Percentiles rank a stretch among this genome's conserved stretches.
These are phyloP conservation scores for Plagodis pulveraria DNA, from an alignment of 2,888 invertebrate genomes.

Conservation along the genomic window DNA sequence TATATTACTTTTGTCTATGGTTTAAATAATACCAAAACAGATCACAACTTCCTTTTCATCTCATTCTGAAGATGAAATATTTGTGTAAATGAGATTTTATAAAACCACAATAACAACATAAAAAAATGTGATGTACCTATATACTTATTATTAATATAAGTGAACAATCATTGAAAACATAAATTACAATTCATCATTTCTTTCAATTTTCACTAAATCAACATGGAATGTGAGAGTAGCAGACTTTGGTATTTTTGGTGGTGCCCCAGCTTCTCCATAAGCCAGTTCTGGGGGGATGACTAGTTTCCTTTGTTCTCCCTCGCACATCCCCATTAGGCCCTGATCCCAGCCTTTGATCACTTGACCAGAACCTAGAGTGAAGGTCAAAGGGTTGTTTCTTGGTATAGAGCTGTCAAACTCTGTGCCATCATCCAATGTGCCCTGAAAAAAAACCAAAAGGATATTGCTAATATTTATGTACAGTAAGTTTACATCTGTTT, in stretches of 20 bases:
- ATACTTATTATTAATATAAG: not conserved
- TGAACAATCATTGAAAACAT: not conserved
- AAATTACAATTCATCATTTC: constrained; percentile 83
- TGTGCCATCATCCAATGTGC: constrained; percentile 92
- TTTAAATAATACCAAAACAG: too few species aligned
- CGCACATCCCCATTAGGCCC: constrained; percentile 94
- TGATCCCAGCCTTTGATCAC: constrained; percentile 97
- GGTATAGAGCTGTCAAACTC: constrained; percentile 94
- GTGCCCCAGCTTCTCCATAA: constrained; percentile 92
- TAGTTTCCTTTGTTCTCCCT: constrained; percentile 93
- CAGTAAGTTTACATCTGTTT: too few species aligned
- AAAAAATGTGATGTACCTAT: too few species aligned
- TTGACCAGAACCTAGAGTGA: constrained; percentile 93
- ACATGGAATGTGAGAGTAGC: constrained; percentile 93
- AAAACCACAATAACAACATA: too few species aligned
- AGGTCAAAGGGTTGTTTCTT: constrained; percentile 90
- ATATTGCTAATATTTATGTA: too few species aligned
- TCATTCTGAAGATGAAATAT: too few species aligned
- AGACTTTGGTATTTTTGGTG: constrained; percentile 93
- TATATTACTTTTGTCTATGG: too few species aligned
- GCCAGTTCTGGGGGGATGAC: constrained; percentile 94
- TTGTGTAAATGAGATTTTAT: too few species aligned
- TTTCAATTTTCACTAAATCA: constrained; percentile 90
- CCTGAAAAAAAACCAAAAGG: constrained; percentile 79
- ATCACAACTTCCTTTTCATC: too few species aligned